Conservation (phyloP, 1,140 invertebrate genomes). For the Chymomyza costata region DNA sequence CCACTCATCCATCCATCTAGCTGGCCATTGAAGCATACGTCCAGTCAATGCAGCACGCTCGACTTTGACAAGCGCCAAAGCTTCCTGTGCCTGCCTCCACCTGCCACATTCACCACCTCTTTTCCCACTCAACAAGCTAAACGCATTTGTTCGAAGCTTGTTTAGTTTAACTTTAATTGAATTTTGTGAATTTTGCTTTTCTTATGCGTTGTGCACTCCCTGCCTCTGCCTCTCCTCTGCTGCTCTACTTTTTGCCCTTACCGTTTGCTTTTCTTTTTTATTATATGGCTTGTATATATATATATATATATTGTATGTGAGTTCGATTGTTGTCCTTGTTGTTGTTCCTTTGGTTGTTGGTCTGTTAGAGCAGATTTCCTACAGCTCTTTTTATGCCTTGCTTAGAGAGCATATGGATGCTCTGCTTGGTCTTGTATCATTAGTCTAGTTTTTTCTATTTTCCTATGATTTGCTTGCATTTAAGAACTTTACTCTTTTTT, state of each 20-base stretch:
- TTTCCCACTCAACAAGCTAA: slow-evolving; percentile 48
- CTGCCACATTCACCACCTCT: slow-evolving; percentile 2
- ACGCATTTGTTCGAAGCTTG: slow-evolving; percentile 72
- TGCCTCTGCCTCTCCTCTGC: slow-evolving; percentile 26
- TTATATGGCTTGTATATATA: slow-evolving; percentile 10
- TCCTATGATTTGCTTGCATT: too few species aligned
- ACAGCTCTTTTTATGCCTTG: slow-evolving; percentile 29
- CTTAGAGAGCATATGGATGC: too few species aligned
- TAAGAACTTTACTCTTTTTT: too few species aligned
- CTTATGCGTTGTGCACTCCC: slow-evolving; percentile 1
- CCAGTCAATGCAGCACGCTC: slow-evolving; percentile 47
- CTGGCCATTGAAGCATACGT: slow-evolving; percentile 46
- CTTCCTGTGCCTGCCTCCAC: slow-evolving; percentile 37
- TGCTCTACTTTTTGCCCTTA: slow-evolving; percentile 8
- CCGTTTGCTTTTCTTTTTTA: slow-evolving; percentile 40
- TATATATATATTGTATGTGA: slow-evolving; percentile 8
- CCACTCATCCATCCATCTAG: slow-evolving; percentile 38
- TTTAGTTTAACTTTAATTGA: slow-evolving; percentile 74
- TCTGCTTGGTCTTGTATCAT: too few species aligned
- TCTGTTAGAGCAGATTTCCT: slow-evolving; percentile 51
- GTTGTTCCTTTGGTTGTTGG: too few species aligned
- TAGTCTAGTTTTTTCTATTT: too few species aligned
- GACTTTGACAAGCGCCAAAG: slow-evolving; percentile 61
- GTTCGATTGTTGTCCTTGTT: slow-evolving; percentile 33
- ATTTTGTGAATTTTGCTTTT: slow-evolving; percentile 71